Percentiles rank a stretch among this genome's conserved stretches.
Conservation (phyloP, 1,140 invertebrate species). For the Bombus turneri region DNA sequence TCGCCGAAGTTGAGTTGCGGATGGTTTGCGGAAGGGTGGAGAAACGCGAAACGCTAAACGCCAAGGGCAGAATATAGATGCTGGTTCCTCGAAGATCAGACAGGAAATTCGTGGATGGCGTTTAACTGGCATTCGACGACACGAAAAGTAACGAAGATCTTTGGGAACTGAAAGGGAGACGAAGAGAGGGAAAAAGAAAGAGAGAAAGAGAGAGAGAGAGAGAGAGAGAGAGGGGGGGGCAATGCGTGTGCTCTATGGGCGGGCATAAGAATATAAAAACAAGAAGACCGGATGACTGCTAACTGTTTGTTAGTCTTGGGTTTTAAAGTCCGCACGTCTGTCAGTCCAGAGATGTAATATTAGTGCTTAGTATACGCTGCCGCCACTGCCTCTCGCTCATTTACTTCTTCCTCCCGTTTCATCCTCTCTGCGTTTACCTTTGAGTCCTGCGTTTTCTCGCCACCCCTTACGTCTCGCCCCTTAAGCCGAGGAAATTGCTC, state of each 20-base stretch:
- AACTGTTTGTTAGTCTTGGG: slow-evolving; percentile 83
- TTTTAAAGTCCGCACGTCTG: slow-evolving; percentile 83
- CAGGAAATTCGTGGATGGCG: slow-evolving; percentile 24
- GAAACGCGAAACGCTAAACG: neutral
- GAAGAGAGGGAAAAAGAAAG: neutral
- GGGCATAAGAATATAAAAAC: slow-evolving; percentile 80
- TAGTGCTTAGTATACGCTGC: slow-evolving; percentile 79
- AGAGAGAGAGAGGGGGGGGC: neutral
- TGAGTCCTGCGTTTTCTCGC: slow-evolving; percentile 34
- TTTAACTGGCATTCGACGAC: slow-evolving; percentile 40
- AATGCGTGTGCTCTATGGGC: slow-evolving; percentile 67
- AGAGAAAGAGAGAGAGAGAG: neutral
- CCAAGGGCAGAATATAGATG: neutral
- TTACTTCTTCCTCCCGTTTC: slow-evolving; percentile 65
- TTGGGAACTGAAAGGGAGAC: slow-evolving; percentile 37
- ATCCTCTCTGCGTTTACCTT: slow-evolving; percentile 63
- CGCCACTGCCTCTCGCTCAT: slow-evolving; percentile 70
- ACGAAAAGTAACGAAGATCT: slow-evolving; percentile 46
- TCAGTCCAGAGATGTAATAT: slow-evolving; percentile 82
- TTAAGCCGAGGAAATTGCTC: neutral
- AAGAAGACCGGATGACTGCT: slow-evolving; percentile 82
- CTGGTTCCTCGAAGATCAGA: slow-evolving; percentile 36
- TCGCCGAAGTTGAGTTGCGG: neutral
- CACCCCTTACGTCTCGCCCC: neutral
- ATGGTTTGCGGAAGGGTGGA: neutral